phyloP scores from a whole-genome alignment of 2,113 vertebrate species.

The Craseonycteris thonglongyai region DNA sequence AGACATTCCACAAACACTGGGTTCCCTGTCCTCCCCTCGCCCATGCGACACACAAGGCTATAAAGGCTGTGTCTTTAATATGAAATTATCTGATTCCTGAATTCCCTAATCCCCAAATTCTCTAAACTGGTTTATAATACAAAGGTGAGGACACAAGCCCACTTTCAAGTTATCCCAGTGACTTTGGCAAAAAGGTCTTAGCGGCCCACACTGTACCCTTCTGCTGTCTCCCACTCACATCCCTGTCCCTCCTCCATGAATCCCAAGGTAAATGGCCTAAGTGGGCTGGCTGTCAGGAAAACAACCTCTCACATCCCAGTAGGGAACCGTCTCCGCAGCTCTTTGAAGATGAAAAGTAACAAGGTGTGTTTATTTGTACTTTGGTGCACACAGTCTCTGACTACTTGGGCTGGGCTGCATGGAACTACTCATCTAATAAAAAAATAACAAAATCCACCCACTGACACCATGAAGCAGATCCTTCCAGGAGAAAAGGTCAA shows the following conservation, averaged over 20 bases:
- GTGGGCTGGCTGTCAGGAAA: not conserved
- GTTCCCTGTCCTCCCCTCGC: not conserved
- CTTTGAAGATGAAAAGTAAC: constrained; percentile 59
- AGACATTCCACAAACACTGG: not conserved
- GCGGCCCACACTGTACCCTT: not conserved
- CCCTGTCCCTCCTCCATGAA: not conserved
- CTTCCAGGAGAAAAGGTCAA: constrained; percentile 37
- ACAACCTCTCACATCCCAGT: not conserved
- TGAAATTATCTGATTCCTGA: not conserved
- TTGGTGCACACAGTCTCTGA: not conserved
- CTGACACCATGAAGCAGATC: not conserved
- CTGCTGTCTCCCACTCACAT: not conserved
- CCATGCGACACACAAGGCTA: not conserved
- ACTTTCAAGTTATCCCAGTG: not conserved
- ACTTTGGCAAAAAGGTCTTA: not conserved
- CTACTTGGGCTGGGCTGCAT: not conserved
- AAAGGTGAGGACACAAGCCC: not conserved
- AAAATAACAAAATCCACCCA: not conserved
- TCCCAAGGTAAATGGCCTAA: not conserved
- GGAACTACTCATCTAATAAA: not conserved
- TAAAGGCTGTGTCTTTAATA: not conserved
- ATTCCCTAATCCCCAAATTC: not conserved
- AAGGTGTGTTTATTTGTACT: constrained; percentile 67
- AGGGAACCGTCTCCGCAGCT: not conserved
- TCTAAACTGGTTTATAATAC: not conserved